A percentile compares a stretch with the other conserved stretches of the same genome.
phyloP scores from a whole-genome alignment of 2,113 vertebrate genomes.

The Podiceps cristatus region DNA sequence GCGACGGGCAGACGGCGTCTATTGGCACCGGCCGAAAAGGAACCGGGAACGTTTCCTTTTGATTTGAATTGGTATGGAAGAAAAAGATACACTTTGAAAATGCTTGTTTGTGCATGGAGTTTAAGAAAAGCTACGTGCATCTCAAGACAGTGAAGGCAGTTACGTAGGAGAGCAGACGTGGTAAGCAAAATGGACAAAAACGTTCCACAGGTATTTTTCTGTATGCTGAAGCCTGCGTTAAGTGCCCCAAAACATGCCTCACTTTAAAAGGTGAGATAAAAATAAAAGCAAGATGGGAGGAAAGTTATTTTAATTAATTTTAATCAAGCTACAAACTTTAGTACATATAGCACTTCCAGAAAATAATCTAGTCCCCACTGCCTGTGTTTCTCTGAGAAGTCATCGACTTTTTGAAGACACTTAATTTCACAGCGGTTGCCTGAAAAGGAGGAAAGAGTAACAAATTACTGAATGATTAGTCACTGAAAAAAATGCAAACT shows the following conservation, averaged over 20 bases:
- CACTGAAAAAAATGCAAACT: background rate
- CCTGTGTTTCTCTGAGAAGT: constrained; percentile 57
- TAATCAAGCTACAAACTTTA: constrained; percentile 62
- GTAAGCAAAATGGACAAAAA: background rate
- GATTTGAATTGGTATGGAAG: background rate
- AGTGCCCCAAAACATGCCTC: background rate
- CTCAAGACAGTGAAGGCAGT: background rate
- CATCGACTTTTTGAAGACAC: constrained; percentile 59
- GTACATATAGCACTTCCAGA: constrained; percentile 68
- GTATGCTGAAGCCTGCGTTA: background rate
- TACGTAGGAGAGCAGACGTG: background rate
- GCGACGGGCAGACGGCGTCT: rapidly evolving
- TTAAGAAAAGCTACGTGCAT: background rate
- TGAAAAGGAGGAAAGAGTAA: constrained; percentile 51
- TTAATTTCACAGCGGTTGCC: constrained; percentile 67
- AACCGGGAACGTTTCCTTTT: background rate
- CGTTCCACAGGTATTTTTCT: background rate
- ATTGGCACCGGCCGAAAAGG: background rate
- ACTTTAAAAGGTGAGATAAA: background rate
- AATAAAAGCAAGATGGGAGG: background rate
- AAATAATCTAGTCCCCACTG: constrained; percentile 76
- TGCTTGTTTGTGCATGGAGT: background rate
- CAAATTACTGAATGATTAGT: background rate
- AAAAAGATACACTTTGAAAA: background rate
- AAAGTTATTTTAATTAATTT: background rate